Evolutionary conservation across 2,888 invertebrate species (phyloP).

Genomic region (Cantharis rufa): DNA sequence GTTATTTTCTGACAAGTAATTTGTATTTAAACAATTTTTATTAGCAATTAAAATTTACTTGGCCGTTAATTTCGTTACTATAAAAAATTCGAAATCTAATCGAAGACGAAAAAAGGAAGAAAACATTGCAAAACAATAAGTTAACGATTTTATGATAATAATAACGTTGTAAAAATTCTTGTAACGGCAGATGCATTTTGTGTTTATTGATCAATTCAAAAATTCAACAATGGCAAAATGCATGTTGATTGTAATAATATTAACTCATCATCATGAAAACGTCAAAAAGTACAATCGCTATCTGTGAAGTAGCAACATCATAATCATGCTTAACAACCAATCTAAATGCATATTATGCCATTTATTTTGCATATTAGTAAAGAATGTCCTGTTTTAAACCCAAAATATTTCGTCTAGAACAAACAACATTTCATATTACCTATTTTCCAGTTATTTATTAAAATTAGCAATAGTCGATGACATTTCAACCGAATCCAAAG

Average conservation of each 20-base stretch:
- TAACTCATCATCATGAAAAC: constrained; percentile 11
- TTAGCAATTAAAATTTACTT: neutral
- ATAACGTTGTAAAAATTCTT: neutral
- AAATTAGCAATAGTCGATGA: neutral
- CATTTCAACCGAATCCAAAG: neutral
- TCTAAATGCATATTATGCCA: constrained; percentile 14
- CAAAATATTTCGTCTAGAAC: neutral
- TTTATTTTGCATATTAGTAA: constrained; percentile 9
- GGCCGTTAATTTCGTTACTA: neutral
- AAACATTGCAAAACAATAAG: neutral
- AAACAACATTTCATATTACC: neutral
- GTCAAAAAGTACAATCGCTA: constrained; percentile 3
- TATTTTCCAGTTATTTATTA: neutral
- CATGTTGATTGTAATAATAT: constrained; percentile 10
- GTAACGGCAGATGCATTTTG: constrained; percentile 9
- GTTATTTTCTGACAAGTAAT: constrained; percentile 13
- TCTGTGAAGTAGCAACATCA: neutral
- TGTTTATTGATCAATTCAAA: constrained; percentile 12
- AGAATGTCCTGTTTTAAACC: neutral
- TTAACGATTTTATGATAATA: neutral
- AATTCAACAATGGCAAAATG: constrained; percentile 7
- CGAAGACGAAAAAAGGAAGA: neutral
- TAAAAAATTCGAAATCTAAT: neutral
- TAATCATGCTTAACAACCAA: constrained; percentile 4
- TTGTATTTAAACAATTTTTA: neutral